Evolutionary conservation across 1,140 invertebrate genomes (phyloP), one percentile per base, ranked within the genome.

Genomic region (Drosophila truncata): DNA sequence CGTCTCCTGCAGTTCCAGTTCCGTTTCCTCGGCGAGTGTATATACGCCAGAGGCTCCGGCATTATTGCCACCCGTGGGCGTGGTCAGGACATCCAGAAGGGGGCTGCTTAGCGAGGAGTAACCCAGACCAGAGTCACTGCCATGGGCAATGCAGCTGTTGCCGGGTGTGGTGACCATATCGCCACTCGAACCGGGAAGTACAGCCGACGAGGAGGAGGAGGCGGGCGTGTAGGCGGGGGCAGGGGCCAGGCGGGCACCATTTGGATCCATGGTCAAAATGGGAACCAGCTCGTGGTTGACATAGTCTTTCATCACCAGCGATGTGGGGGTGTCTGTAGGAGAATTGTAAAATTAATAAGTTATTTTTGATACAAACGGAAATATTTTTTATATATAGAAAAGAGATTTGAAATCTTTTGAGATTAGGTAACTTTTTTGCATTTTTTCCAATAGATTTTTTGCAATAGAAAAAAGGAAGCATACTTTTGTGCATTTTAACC

Each of bases 1-100:
- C 55, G 84, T 76, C 49, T 87, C 85, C 74, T 87, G 84, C 55
- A 90, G 67, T 72, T 95, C 95, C 54, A 94, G 93, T 87, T 95
- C 95, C 58, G 95, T 95, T 70, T 95, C 95, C 83, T 95, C 95
- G 35, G 94, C 94, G 49, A 95, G 92, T n/a, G 95, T 95, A 67
- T 95, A 95, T 13, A 95, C 95, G 2, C 95, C 94, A 7, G 69
- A 73, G 29, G 60, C n/a, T n/a, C n/a, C 47, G 33, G 59, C 50
- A 25, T 18, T 37, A 16, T 61, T n/a, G 9, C 46, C 62, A 1
- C 62, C 65, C 42, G 85, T 94, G 82, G 73, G 64, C 11, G 84
- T 72, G 29, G 75, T 77, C 31, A 91, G 55, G 35, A 74, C 85
- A 18, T 92, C 91, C 44, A 92, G 72, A 20, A 91, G 46, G 10